phyloP scores from a whole-genome alignment of 2,113 vertebrate genomes.

The Aegotheles bennettii region DNA sequence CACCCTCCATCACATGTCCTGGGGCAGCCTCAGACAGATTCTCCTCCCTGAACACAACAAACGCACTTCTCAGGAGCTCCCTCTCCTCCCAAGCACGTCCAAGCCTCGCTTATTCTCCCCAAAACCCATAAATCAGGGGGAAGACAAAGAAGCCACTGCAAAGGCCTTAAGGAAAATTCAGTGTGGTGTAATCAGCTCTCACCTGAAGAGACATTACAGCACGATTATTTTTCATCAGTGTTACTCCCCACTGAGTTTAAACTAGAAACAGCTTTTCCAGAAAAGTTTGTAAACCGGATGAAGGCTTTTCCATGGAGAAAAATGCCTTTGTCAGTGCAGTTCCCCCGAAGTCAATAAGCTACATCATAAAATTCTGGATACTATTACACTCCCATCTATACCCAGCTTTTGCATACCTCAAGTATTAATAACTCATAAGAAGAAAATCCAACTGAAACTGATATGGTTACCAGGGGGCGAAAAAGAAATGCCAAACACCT shows the following conservation, averaged over 20 bases:
- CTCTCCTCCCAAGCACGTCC: neutral
- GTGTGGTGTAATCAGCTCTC: rapidly evolving
- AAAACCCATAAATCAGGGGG: neutral
- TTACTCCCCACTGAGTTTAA: neutral
- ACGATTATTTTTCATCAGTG: neutral
- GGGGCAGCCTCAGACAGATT: neutral
- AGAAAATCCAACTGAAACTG: neutral
- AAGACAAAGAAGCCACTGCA: neutral
- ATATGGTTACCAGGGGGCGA: neutral
- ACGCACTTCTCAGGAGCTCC: neutral
- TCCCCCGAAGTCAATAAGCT: neutral
- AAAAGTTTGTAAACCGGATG: neutral
- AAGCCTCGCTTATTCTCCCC: neutral
- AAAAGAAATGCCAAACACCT: neutral
- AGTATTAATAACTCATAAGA: neutral
- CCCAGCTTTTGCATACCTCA: neutral
- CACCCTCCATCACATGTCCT: neutral
- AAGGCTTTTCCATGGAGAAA: neutral
- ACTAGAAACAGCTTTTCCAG: neutral
- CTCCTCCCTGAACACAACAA: neutral
- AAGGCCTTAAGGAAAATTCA: neutral
- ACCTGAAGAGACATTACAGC: neutral
- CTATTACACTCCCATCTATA: neutral
- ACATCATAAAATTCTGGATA: neutral
- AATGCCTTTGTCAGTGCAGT: neutral